Evolutionary conservation across 2,888 invertebrate genomes (phyloP), one percentile per base, ranked within the genome.

Genomic region (Hirtodrosophila trivittata): DNA sequence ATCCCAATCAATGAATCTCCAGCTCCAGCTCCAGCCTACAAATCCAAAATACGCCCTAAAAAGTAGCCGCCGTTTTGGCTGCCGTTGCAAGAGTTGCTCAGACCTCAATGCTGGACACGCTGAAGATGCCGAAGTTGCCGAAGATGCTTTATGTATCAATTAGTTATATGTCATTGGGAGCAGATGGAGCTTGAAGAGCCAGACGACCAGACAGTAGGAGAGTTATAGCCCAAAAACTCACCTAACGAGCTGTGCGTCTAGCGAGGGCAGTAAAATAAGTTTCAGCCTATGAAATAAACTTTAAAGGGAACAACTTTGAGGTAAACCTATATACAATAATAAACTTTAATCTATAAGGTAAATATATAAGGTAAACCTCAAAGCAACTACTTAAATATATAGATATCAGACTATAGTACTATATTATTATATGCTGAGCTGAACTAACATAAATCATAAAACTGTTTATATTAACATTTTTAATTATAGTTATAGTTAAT

Each of bases 111-210:
- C 43, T 18, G 21, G 9, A 3, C 28, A n/a, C 16, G 32, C 32
- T 45, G 32, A n/a, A 16, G 10, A 30, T 16, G 16, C 18, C 26
- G 38, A 47, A 66, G 66, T 47, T 65, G 64, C 56, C 12, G 49
- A 3, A 45, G 66, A 47, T 51, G 65, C 43, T 63, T 85, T 85
- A 82, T 82, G 62, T 85, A 82, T 80, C 76, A 80, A 80, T 80
- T 80, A 80, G 75, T 51, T 38, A 47, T 21, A 46, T 74, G 49
- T 55, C 52, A 38, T 35, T 16, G 35, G 10, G 6, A 45, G 9
- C 54, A 41, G 43, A 6, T 14, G 10, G 37, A 60, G 60, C 42
- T n/a, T 21, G 5, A 9, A 28, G 28, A 1, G n/a, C 5, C 1
- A 28, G 28, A 7, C n/a, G 28, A 28, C 28, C 7, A 28, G 9